Evolutionary conservation across 2,113 vertebrate species (phyloP).

Genomic region (Carlito syrichta): DNA sequence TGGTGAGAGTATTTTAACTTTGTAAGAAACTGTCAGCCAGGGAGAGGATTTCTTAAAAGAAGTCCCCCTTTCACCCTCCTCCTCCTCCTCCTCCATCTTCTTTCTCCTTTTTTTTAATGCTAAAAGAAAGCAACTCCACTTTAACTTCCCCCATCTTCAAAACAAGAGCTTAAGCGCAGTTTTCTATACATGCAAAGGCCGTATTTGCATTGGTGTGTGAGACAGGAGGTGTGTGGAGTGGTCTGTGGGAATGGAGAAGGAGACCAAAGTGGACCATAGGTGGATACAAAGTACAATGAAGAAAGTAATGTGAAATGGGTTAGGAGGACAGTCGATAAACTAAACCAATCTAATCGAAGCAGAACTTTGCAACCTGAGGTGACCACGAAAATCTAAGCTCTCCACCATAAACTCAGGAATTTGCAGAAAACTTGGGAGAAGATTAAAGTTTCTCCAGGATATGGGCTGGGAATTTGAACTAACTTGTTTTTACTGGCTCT

Average conservation of each 20-base stretch:
- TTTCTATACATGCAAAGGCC: not conserved
- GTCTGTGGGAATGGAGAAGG: not conserved
- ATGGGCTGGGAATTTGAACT: not conserved
- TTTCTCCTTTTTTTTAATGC: not conserved
- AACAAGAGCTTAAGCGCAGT: not conserved
- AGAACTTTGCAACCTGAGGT: not conserved
- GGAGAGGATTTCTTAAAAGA: not conserved
- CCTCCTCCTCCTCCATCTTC: too few species aligned
- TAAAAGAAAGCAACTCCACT: not conserved
- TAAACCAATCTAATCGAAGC: too few species aligned
- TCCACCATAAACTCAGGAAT: not conserved
- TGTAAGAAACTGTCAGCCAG: not conserved
- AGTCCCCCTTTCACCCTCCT: too few species aligned
- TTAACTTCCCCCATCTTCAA: not conserved
- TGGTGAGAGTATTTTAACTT: not conserved
- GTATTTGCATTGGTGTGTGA: not conserved
- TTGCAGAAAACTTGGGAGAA: not conserved
- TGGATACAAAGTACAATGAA: not conserved
- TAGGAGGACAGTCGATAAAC: not conserved
- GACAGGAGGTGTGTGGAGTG: not conserved
- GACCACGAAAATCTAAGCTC: not conserved
- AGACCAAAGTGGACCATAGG: not conserved
- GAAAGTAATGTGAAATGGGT: not conserved
- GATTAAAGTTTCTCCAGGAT: not conserved
- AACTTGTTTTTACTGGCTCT: not conserved